phyloP scores from a whole-genome alignment of 2,797 vertebrate species.

The Silurus aristotelis region DNA sequence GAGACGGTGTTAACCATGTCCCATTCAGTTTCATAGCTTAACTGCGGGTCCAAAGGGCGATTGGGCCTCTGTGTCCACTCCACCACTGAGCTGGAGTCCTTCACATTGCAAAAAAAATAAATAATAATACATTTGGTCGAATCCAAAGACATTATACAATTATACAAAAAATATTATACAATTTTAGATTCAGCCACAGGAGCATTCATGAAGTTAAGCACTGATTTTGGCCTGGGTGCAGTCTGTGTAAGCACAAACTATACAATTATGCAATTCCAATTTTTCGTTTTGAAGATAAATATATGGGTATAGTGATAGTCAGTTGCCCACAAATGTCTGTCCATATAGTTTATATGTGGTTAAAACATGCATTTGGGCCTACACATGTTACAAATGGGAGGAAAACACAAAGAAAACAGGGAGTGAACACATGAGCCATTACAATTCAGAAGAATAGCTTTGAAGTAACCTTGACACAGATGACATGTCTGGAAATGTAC shows the following conservation, averaged over 20 bases:
- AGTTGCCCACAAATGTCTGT: not conserved
- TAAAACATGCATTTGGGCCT: not conserved
- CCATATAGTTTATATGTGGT: not conserved
- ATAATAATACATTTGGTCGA: not conserved
- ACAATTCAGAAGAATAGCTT: not conserved
- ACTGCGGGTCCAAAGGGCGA: constrained; percentile 78
- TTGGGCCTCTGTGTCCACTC: constrained; percentile 82
- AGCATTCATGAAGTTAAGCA: not conserved
- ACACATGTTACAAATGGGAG: not conserved
- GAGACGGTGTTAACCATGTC: constrained; percentile 93
- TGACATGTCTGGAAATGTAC: not conserved
- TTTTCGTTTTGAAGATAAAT: not conserved
- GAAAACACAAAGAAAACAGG: too few relatives aligned
- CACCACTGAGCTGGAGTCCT: constrained; percentile 97
- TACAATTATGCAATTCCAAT: not conserved
- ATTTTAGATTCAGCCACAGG: not conserved
- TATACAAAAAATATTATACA: too few relatives aligned
- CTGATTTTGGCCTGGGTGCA: not conserved
- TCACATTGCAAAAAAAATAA: not conserved
- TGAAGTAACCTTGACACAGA: not conserved
- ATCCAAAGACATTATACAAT: not conserved
- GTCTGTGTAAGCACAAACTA: not conserved
- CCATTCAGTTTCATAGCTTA: constrained; percentile 95
- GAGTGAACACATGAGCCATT: not conserved
- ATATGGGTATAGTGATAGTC: not conserved